Evolutionary conservation across 2,888 invertebrate genomes (phyloP), one percentile per base, ranked within the genome.

Genomic region (Napeogenes sylphis): DNA sequence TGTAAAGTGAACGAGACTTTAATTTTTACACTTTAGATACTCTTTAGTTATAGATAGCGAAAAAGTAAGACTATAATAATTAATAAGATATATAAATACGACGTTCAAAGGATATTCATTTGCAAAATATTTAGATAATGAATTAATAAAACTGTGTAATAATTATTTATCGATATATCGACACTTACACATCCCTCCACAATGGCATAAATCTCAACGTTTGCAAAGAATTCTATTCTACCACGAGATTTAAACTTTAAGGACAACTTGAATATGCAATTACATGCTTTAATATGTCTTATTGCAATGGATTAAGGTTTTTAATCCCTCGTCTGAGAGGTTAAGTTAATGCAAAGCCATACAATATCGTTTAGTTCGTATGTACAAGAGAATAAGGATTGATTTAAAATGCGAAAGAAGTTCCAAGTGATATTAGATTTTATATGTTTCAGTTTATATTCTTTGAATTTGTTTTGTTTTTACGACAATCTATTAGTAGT

Each of bases 211-310:
- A 73, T 73, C 71, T 72, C 63, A 61, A 65, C 62, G 58, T 67
- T 69, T 59, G 70, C 70, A 71, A 71, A 69, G 71, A 74, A 73
- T 75, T 75, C 71, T 69, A 71, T 70, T 64, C 69, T 67, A 66
- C 59, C 69, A 64, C 64, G 61, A 65, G 68, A 68, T 64, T 68
- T 68, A 73, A 71, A 71, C 69, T 72, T 72, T 65, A 64, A 64
- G 62, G 45, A 63, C 63, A 69, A 71, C 64, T 70, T 65, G 67
- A 68, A 69, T 69, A 67, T 71, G 68, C 68, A 65, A 62, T 61
- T 63, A 65, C 69, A 60, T 69, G 68, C 58, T 69, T 61, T 56
- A 66, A 65, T 64, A 55, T 64, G 62, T 65, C 67, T 68, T 72
- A 69, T 68, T 63, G 46, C 63, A 45, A 67, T 56, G 65, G 68